These are phyloP conservation scores for Etia nguti DNA, from an alignment of 2,113 vertebrate species.

Conservation along the genomic window DNA sequence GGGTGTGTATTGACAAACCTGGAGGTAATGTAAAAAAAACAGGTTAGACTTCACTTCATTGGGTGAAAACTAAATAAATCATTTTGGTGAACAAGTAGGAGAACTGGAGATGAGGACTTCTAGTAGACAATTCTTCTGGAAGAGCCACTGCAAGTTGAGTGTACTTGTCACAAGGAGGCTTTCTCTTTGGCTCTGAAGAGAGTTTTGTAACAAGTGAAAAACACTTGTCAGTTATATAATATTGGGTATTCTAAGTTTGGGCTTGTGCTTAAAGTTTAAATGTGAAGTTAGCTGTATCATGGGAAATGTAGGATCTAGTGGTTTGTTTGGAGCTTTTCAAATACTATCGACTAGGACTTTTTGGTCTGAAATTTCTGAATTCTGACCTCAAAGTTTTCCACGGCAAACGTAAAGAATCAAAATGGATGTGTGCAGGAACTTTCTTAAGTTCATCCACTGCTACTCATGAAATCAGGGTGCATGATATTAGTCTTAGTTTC, in stretches of 20 bases:
- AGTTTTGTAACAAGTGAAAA: background rate
- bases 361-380: background rate
- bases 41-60: background rate
- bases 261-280: background rate
- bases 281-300: background rate
- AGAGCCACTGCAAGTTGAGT: background rate
- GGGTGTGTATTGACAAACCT: background rate
- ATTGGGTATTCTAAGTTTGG: background rate
- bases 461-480: background rate
- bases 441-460: background rate
- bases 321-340: background rate
- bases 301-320: background rate
- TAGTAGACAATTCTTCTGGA: background rate
- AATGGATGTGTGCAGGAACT: background rate
- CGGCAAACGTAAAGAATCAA: background rate
- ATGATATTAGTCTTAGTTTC: background rate
- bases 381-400: background rate
- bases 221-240: background rate
- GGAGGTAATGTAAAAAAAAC: background rate
- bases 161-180: background rate
- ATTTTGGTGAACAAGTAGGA: background rate
- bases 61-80: background rate
- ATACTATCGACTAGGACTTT: background rate
- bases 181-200: background rate
- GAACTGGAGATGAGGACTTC: background rate